phyloP scores from a whole-genome alignment of 2,113 vertebrate species.

The Gila orcuttii region DNA sequence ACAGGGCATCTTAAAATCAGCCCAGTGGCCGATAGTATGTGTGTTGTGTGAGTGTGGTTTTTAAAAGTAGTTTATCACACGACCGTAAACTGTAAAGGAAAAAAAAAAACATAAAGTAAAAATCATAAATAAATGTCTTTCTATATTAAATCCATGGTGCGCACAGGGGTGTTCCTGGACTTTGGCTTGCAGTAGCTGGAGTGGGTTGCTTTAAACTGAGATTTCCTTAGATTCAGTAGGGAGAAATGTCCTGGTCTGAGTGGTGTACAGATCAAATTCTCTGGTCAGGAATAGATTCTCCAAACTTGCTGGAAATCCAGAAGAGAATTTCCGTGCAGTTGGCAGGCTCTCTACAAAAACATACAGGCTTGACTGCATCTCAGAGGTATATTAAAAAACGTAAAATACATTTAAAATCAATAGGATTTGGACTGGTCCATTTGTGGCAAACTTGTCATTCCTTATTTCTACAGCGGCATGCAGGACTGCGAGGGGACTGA shows the following conservation, averaged over 20 bases:
- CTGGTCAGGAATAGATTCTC: conserved; percentile 40
- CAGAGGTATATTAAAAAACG: conserved; percentile 45
- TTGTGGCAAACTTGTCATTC: conserved; percentile 68
- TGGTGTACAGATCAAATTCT: conserved; percentile 45
- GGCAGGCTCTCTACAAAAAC: conserved; percentile 30
- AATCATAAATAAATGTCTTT: conserved; percentile 4
- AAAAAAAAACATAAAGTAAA: not conserved
- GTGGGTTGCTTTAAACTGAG: conserved; percentile 13
- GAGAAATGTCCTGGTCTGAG: conserved; percentile 30
- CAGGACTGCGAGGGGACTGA: conserved; percentile 59
- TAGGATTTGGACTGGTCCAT: conserved; percentile 1
- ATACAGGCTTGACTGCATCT: conserved; percentile 39
- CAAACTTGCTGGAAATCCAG: conserved; percentile 44
- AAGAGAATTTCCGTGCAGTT: conserved; percentile 43
- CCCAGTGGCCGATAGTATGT: not conserved
- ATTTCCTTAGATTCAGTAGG: conserved; percentile 7
- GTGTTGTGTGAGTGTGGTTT: not conserved
- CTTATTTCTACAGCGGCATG: conserved; percentile 56
- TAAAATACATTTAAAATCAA: conserved; percentile 59
- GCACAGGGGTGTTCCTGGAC: conserved; percentile 11
- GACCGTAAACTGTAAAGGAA: not conserved
- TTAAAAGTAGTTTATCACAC: not conserved
- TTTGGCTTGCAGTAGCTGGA: conserved; percentile 5
- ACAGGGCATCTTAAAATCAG: not conserved
- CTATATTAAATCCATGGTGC: conserved; percentile 10